phyloP scores from a whole-genome alignment of 2,888 invertebrate species.

The Pegoplata infirma region DNA sequence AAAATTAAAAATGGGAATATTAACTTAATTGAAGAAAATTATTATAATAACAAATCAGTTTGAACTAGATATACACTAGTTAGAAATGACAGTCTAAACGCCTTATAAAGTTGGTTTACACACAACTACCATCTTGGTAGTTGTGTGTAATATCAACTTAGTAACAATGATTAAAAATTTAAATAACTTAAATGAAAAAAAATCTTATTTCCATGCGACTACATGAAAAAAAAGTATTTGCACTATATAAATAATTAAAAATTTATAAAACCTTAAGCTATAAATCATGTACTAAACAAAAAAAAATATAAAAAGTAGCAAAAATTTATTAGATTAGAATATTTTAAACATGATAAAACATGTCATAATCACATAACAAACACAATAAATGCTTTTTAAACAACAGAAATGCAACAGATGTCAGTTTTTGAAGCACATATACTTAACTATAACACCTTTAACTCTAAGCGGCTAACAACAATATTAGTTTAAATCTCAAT shows the following conservation, averaged over 20 bases:
- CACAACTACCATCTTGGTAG: not conserved
- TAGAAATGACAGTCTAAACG: not conserved
- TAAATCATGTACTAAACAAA: too few relatives aligned
- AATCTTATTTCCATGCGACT: not conserved
- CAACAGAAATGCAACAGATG: conserved; percentile 33
- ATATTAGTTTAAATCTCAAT: conserved; percentile 39
- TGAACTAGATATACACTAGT: too few relatives aligned
- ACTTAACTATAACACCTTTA: not conserved
- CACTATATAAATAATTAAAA: not conserved
- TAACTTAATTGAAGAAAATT: too few relatives aligned
- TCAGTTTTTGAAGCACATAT: too few relatives aligned
- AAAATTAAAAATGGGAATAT: not conserved
- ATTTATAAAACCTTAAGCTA: not conserved
- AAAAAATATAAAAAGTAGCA: too few relatives aligned
- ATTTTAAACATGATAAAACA: not conserved
- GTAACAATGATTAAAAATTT: not conserved
- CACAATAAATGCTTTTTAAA: not conserved
- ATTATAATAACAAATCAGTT: too few relatives aligned
- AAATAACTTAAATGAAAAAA: not conserved
- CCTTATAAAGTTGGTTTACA: not conserved
- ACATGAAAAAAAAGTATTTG: not conserved
- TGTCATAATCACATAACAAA: not conserved
- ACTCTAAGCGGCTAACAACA: not conserved
- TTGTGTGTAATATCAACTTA: too few relatives aligned
- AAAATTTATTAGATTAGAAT: not conserved